Evolutionary conservation across 1,140 invertebrate species (phyloP).

Genomic region (Zophobas morio): DNA sequence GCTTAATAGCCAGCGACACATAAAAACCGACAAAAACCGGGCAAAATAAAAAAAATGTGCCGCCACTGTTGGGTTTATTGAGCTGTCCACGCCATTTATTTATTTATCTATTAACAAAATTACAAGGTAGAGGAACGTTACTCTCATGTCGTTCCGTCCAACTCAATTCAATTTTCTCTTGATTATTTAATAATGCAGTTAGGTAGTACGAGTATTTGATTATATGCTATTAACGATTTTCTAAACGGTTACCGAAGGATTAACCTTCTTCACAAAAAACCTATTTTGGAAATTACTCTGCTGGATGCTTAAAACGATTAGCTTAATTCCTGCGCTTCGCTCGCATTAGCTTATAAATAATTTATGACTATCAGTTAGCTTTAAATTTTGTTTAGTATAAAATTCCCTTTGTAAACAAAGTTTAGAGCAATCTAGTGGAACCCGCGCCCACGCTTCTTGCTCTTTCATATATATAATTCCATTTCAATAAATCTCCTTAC

Average conservation of each 20-base stretch:
- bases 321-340: constrained; percentile 30
- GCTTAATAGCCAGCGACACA: background rate
- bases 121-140: constrained; percentile 23
- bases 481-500: background rate
- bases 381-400: constrained; percentile 20
- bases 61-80: constrained; percentile 26
- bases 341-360: constrained; percentile 37
- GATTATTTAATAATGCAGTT: constrained; percentile 33
- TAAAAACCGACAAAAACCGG: constrained; percentile 15
- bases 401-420: constrained; percentile 38
- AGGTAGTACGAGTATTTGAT: constrained; percentile 14
- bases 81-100: constrained; percentile 35
- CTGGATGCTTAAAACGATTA: constrained; percentile 31
- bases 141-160: constrained; percentile 22
- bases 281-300: constrained; percentile 34
- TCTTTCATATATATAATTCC: background rate
- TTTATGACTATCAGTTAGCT: constrained; percentile 24
- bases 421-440: constrained; percentile 1
- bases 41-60: constrained; percentile 14
- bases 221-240: constrained; percentile 38
- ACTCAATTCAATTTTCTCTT: constrained; percentile 36
- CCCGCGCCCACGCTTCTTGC: background rate
- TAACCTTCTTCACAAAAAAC: constrained; percentile 21
- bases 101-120: constrained; percentile 39
- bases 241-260: constrained; percentile 36